A percentile compares a stretch with the other conserved stretches of the same genome.
Evolutionary conservation across 2,888 invertebrate species (phyloP).

Genomic region (Microplitis deprimator): DNA sequence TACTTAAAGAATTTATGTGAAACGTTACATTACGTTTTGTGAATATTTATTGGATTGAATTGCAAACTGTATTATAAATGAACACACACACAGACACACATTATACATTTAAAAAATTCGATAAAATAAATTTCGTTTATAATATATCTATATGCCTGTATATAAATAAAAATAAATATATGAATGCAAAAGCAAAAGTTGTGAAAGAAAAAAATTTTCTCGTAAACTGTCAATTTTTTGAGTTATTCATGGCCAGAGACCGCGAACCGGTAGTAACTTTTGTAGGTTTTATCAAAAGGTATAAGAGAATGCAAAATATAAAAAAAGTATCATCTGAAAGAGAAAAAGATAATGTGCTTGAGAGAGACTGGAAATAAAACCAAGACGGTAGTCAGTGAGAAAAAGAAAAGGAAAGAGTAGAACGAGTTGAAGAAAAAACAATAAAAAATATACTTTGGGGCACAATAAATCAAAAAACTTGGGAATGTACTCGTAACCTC

Average conservation of each 20-base stretch:
- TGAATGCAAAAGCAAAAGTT: neutral
- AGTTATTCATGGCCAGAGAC: constrained; percentile 10
- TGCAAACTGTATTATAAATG: constrained; percentile 15
- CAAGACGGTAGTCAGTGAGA: constrained; percentile 5
- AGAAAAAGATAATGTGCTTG: constrained; percentile 9
- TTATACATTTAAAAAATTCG: neutral
- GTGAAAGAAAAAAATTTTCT: neutral
- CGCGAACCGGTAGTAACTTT: neutral
- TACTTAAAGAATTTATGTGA: constrained; percentile 29
- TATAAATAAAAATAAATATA: neutral
- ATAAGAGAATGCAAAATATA: neutral
- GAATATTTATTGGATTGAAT: constrained; percentile 33
- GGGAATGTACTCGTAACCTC: constrained; percentile 31
- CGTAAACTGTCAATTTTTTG: constrained; percentile 13
- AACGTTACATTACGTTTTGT: constrained; percentile 20
- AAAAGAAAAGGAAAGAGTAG: neutral
- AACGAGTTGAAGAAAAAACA: constrained; percentile 16
- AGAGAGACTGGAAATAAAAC: constrained; percentile 10
- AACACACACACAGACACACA: neutral
- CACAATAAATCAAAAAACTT: constrained; percentile 40
- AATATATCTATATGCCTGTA: neutral
- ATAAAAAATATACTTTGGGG: constrained; percentile 27
- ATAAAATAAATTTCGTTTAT: constrained; percentile 11
- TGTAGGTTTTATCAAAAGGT: constrained; percentile 7
- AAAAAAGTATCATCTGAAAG: constrained; percentile 8